A percentile compares a stretch with the other conserved stretches of the same genome.
These are phyloP conservation scores for Eupelmus urozonus DNA, from an alignment of 2,888 invertebrate species.

Conservation along the genomic window DNA sequence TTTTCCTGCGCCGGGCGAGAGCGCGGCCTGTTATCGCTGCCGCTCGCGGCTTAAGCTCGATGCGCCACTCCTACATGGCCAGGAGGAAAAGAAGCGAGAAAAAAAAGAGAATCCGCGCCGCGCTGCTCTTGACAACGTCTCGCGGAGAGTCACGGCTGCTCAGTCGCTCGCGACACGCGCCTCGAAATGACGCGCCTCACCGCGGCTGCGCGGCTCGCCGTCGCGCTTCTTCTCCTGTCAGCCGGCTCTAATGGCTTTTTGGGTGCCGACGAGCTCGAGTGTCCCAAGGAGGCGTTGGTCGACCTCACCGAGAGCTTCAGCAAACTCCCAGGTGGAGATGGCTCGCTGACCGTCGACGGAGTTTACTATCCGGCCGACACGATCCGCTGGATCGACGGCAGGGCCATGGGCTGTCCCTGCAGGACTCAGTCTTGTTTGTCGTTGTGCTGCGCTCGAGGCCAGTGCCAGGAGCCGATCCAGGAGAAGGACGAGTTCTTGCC, in stretches of 20 bases:
- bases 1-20: constrained; percentile 8
- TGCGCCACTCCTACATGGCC: constrained; percentile 20
- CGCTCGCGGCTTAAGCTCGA: background rate
- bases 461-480: background rate
- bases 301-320: constrained; percentile 37
- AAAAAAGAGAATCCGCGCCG: background rate
- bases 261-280: constrained; percentile 42
- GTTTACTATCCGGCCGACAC: constrained; percentile 31
- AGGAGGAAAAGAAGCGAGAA: background rate
- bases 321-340: background rate
- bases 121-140: too few species aligned
- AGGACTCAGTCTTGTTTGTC: constrained; percentile 57
- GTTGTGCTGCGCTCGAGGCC: constrained; percentile 64
- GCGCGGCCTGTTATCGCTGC: too few species aligned
- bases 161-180: constrained; percentile 53
- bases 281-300: constrained; percentile 51
- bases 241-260: constrained; percentile 4
- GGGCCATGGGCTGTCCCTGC: constrained; percentile 58
- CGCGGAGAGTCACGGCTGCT: background rate
- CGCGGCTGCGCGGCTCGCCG: too few species aligned
- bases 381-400: constrained; percentile 3
- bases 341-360: constrained; percentile 15
- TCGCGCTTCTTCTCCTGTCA: background rate
- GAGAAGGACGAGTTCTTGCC: background rate
- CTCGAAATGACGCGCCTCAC: constrained; percentile 56